Percentiles rank a stretch among this genome's conserved stretches.
These are phyloP conservation scores for Tamias sibiricus DNA, from an alignment of 2,113 vertebrate genomes.

Conservation along the genomic window DNA sequence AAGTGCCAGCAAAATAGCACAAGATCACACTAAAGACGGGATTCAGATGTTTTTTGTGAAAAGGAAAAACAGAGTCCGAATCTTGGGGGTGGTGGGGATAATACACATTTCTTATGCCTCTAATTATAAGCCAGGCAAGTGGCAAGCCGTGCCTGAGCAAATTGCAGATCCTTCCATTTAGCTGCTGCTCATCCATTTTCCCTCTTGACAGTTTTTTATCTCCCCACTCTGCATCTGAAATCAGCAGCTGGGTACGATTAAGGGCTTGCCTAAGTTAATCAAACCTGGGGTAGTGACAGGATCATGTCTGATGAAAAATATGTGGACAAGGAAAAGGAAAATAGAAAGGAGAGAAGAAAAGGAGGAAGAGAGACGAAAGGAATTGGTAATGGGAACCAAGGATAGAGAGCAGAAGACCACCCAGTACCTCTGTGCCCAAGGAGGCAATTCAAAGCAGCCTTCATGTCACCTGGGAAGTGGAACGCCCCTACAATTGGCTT, in stretches of 20 bases:
- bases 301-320: conserved; percentile 63
- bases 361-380: background rate
- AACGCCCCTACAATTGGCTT: background rate
- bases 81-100: conserved; percentile 51
- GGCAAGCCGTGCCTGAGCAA: conserved; percentile 64
- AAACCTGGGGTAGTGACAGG: conserved; percentile 59
- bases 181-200: conserved; percentile 65
- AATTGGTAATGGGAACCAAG: conserved; percentile 42
- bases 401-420: conserved; percentile 33
- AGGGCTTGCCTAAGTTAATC: conserved; percentile 74
- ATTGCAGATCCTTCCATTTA: conserved; percentile 64
- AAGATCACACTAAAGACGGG: conserved; percentile 72
- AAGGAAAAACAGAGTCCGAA: conserved; percentile 62
- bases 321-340: conserved; percentile 28
- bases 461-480: background rate
- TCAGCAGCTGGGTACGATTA: conserved; percentile 72
- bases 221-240: conserved; percentile 64
- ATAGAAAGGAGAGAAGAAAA: conserved; percentile 36
- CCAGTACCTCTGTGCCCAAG: background rate
- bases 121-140: conserved; percentile 76
- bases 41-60: conserved; percentile 71
- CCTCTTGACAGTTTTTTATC: conserved; percentile 68
- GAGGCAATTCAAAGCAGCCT: background rate
- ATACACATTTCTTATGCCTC: conserved; percentile 69
- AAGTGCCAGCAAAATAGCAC: conserved; percentile 68